Evolutionary conservation across 2,888 invertebrate genomes (phyloP), one percentile per base, ranked within the genome.

Genomic region (Leucoma salicis): DNA sequence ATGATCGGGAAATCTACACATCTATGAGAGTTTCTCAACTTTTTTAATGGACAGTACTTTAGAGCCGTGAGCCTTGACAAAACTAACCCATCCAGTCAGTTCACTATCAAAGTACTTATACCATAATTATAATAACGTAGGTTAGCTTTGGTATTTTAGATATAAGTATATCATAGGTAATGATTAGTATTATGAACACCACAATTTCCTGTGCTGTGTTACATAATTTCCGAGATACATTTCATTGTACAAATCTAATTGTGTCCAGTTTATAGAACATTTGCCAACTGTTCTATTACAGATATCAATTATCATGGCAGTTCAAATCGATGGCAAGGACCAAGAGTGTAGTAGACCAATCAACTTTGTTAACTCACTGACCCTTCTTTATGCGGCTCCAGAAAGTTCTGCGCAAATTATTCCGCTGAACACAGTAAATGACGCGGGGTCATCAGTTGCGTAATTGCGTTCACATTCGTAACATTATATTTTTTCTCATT

Each of bases 301-400:
- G 57, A 41, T 70, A 66, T n/a, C n/a, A n/a, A n/a, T n/a, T n/a
- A 71, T 72, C 66, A 66, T 49, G 43, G 54, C 42, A 54, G 66
- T 65, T 73, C 59, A 70, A 70, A 69, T 57, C 60, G 65, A 66
- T 63, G 67, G 63, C 74, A 66, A 72, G 70, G 69, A 74, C 70
- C 61, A 66, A 66, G 67, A 70, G 44, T 57, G 53, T 37, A n/a
- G n/a, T n/a, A 46, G 36, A 46, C 57, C 65, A 71, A 66, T 73
- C 60, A 57, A 47, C 53, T 64, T 74, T 46, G 66, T 79, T 81
- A 70, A 78, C 78, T 71, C 42, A n/a, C 32, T 63, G 74, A 74
- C 72, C 74, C 58, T 54, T 64, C 59, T 58, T 78, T 76, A 74
- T 60, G 52, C 38, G 38, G 58, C 52, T 55, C 80, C 77, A 71